Percentiles rank a stretch among this genome's conserved stretches.
Conservation (phyloP, 2,888 invertebrate genomes). For the Cordylochernes scorpioides region DNA sequence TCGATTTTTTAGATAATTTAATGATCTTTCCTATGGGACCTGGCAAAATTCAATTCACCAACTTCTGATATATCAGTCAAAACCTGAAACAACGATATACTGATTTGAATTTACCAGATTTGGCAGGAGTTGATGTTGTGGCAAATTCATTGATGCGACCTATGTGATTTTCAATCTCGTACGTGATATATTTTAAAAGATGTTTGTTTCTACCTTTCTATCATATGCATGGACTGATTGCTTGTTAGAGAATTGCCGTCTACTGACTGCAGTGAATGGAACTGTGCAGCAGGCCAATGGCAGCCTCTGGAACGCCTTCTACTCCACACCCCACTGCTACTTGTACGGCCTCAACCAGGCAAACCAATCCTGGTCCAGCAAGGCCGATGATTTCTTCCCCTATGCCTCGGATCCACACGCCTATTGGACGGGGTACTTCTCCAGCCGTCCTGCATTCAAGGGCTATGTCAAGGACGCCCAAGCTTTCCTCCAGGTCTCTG, state of each 20-base stretch:
- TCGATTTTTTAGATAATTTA: too few species aligned
- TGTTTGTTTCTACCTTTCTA: neutral
- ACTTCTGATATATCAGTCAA: too few species aligned
- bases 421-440: slow-evolving; percentile 73
- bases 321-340: slow-evolving; percentile 31
- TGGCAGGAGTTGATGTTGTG: too few species aligned
- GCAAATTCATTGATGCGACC: too few species aligned
- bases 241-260: too few species aligned
- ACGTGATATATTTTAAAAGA: neutral
- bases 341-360: slow-evolving; percentile 31
- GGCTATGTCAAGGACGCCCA: slow-evolving; percentile 20
- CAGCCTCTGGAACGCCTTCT: slow-evolving; percentile 38
- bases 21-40: too few species aligned
- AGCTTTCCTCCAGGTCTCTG: slow-evolving; percentile 21
- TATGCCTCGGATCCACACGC: slow-evolving; percentile 58
- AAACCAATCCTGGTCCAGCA: slow-evolving; percentile 17
- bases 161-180: too few species aligned
- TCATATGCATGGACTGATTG: too few species aligned
- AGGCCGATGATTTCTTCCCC: slow-evolving; percentile 63
- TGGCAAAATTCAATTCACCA: too few species aligned
- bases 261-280: too few species aligned
- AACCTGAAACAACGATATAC: too few species aligned
- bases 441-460: slow-evolving; percentile 32
- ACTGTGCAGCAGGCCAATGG: slow-evolving; percentile 24
- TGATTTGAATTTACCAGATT: too few species aligned